Base-by-base conservation (phyloP, 2,797 vertebrate species). In the Channa striata region DNA sequence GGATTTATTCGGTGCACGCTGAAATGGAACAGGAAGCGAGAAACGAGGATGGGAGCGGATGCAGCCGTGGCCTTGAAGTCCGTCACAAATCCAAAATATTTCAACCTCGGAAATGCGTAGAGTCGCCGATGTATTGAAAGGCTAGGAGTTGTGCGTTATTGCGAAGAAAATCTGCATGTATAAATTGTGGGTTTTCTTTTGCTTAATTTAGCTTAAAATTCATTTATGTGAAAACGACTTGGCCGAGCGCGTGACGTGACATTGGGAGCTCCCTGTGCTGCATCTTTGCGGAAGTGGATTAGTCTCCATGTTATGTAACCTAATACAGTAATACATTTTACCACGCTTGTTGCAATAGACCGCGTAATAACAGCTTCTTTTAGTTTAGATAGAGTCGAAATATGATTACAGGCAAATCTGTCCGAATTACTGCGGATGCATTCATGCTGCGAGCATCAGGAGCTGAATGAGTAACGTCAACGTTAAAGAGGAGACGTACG, bases 271-370 rank as follows among this genome's bases (percentile, higher is more conserved):
- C 53, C 53, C 58, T 12, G 7, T 67, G 75, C 82, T 82, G 82
- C 87, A 90, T 90, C 90, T 85, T 81, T 92, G 83, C 87, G 88
- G 88, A 91, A 92, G 90, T 91, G 80, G 86, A 80, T 85, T 82
- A 80, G 76, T 49, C 73, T 84, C 82, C 82, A 56, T 77, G 74
- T 92, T 91, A 89, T 11, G 69, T 85, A 90, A 90, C 63, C 25
- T 10, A 1, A 4, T 30, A 44, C 9, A 23, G n/a, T 66, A 72
- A 53, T 19, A 10, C 19, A 49, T 4, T 11, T n/a, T 11, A 8
- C 3, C 6, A 34, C 4, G 17, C 47, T 33, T 37, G 50, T 68
- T 11, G 1, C 19, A 6, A 5, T 10, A 20, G 0, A 23, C 44
- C 21, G 23, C 23, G 30, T 3, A 2, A 8, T 1, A 10, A 2